A percentile compares a stretch with the other conserved stretches of the same genome.
Evolutionary conservation across 2,113 vertebrate species (phyloP).

Genomic region (Salvelinus sp.): DNA sequence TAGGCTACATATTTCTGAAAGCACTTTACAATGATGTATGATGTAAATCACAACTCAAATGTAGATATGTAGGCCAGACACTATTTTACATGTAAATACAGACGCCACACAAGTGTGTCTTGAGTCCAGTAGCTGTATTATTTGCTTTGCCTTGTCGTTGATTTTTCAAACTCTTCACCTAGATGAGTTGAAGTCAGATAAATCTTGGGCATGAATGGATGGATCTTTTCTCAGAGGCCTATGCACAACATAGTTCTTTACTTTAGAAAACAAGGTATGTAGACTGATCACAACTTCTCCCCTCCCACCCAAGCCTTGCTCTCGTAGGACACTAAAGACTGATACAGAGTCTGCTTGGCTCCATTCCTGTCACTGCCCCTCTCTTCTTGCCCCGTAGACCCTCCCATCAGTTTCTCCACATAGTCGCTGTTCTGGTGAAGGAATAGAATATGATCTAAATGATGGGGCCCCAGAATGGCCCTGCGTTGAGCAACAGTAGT

Average conservation of each 20-base stretch:
- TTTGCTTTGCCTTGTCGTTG: too few relatives aligned
- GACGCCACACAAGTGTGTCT: too few relatives aligned
- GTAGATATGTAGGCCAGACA: too few relatives aligned
- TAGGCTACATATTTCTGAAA: background rate
- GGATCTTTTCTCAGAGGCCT: background rate
- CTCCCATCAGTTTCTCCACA: conserved; percentile 51
- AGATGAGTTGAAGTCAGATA: too few relatives aligned
- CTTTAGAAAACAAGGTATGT: background rate
- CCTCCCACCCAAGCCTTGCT: conserved; percentile 37
- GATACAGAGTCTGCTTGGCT: conserved; percentile 50
- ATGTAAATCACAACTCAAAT: background rate
- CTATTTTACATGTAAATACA: too few relatives aligned
- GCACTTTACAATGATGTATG: background rate
- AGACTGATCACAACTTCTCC: conserved; percentile 5
- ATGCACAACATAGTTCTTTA: background rate
- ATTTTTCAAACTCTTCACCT: too few relatives aligned
- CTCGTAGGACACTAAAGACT: conserved; percentile 54
- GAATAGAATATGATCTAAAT: conserved; percentile 68
- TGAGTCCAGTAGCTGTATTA: too few relatives aligned
- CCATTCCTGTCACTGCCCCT: conserved; percentile 27
- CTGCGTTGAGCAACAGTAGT: conserved; percentile 50
- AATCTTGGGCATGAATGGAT: too few relatives aligned
- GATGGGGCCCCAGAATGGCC: conserved; percentile 50
- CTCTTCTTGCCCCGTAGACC: conserved; percentile 14
- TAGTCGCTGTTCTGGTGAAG: conserved; percentile 69